A percentile compares a stretch with the other conserved stretches of the same genome.
Evolutionary conservation across 2,797 vertebrate species (phyloP).

Genomic region (Avahi laniger): DNA sequence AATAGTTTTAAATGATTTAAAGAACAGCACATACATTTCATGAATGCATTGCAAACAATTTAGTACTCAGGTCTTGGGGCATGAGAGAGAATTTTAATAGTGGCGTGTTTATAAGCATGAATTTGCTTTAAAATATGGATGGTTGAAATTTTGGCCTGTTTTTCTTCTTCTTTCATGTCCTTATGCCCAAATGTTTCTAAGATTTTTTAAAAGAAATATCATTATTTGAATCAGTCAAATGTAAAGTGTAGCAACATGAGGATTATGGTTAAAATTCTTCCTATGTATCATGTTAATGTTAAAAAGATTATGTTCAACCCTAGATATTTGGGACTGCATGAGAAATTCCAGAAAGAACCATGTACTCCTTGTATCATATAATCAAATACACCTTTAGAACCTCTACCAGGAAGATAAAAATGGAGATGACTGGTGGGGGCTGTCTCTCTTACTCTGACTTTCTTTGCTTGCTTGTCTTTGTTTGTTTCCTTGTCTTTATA

Average conservation of each 20-base stretch:
- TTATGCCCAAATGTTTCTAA: background rate
- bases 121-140: slow-evolving; percentile 49
- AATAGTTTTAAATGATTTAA: slow-evolving; percentile 65
- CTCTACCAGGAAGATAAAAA: background rate
- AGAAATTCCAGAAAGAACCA: background rate
- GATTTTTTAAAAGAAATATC: slow-evolving; percentile 19
- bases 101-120: background rate
- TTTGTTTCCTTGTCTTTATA: background rate
- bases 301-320: background rate
- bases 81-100: slow-evolving; percentile 29
- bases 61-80: background rate
- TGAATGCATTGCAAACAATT: slow-evolving; percentile 11
- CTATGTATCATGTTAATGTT: background rate
- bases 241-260: background rate
- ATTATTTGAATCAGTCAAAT: slow-evolving; percentile 6
- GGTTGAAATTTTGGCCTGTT: background rate
- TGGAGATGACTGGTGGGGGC: background rate
- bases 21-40: background rate
- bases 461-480: background rate
- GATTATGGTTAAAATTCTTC: slow-evolving; percentile 6
- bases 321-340: background rate
- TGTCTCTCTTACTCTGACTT: background rate
- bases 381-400: background rate
- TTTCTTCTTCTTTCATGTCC: background rate
- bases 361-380: background rate